Evolutionary conservation across 2,113 vertebrate genomes (phyloP).

Genomic region (Baryphthengus martii): DNA sequence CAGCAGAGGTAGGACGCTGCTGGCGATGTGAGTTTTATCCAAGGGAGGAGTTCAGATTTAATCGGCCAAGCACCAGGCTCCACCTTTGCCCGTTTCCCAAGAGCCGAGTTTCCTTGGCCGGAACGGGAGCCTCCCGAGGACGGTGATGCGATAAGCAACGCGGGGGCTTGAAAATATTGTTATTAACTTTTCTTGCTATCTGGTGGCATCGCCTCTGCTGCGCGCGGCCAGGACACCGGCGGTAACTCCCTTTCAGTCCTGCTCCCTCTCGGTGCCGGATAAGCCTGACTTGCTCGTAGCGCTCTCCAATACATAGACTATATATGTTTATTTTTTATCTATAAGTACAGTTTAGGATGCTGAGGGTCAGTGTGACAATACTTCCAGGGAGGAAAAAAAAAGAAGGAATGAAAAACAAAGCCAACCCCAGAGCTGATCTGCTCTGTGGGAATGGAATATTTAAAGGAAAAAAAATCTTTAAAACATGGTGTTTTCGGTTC

Average conservation of each 20-base stretch:
- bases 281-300: not conserved
- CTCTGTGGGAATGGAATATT: not conserved
- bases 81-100: not conserved
- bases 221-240: rapidly evolving
- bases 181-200: too few species aligned
- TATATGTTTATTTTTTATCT: not conserved
- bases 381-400: not conserved
- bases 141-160: rapidly evolving
- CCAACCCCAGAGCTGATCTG: rapidly evolving
- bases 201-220: not conserved
- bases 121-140: not conserved
- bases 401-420: not conserved
- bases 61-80: not conserved
- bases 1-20: rapidly evolving
- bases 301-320: not conserved
- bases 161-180: not conserved
- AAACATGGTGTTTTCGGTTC: too few species aligned
- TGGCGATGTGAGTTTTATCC: not conserved
- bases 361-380: not conserved
- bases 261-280: not conserved
- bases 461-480: too few species aligned
- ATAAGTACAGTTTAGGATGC: not conserved
- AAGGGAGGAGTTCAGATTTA: not conserved
- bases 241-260: too few species aligned
- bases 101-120: not conserved